phyloP scores from a whole-genome alignment of 2,888 invertebrate species.

The Parnassius mnemosyne region DNA sequence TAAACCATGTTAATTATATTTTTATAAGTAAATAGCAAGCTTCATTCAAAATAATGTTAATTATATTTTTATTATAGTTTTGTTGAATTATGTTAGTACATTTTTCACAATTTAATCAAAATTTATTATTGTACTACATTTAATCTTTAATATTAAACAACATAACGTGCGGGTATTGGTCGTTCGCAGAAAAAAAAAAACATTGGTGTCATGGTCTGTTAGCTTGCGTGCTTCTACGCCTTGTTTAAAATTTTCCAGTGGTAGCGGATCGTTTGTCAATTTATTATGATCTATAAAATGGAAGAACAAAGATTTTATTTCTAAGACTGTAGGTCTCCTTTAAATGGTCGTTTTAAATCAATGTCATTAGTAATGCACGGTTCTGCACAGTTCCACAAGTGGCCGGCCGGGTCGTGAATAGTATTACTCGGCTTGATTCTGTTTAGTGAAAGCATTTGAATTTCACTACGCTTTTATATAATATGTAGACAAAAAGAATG shows the following conservation, averaged over 20 bases:
- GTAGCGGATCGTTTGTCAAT: conserved; percentile 40
- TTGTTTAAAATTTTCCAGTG: conserved; percentile 42
- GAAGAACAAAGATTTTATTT: conserved; percentile 36
- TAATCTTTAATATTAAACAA: background rate
- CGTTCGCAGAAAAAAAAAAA: conserved; percentile 47
- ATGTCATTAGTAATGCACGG: conserved; percentile 60
- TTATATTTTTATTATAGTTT: no score
- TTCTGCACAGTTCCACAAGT: conserved; percentile 47
- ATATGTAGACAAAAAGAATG: conserved; percentile 25
- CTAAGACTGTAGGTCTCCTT: conserved; percentile 38
- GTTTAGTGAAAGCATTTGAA: conserved; percentile 54
- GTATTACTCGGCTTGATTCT: conserved; percentile 38
- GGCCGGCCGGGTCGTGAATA: conserved; percentile 43
- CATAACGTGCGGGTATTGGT: conserved; percentile 39
- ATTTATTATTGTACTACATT: background rate
- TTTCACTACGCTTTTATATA: conserved; percentile 37
- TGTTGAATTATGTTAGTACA: no score
- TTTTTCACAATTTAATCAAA: no score
- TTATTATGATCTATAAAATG: conserved; percentile 37
- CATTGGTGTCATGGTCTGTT: conserved; percentile 65
- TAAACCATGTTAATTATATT: no score
- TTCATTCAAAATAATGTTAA: no score
- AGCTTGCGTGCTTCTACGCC: conserved; percentile 57
- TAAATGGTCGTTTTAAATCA: conserved; percentile 41
- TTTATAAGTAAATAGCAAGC: no score